Base-by-base conservation (phyloP, 2,113 vertebrate species). In the Forbesichthys papilliferus region DNA sequence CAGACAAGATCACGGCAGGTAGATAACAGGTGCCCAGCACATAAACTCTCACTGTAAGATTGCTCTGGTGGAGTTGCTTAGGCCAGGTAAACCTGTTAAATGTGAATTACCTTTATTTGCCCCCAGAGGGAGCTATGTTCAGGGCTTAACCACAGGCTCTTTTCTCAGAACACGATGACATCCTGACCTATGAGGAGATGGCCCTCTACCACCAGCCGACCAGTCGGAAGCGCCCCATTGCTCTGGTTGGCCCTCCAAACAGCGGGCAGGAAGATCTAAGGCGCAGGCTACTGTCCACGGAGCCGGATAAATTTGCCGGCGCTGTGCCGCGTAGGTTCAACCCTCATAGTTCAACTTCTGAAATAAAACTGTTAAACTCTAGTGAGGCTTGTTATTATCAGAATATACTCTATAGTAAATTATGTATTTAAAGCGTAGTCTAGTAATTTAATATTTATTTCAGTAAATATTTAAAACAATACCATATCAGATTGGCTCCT, bases 181-280 rank as follows among this genome's bases (percentile, higher is more conserved):
- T 97, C 84, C 78, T 96, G 91, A 98, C 96, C 60, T 99, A 99
- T 0, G 96, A 99, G 80, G 97, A 99, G 90, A 98, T 98, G 96
- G 96, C 96, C 0, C 94, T 98, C 18, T 99, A 97, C 84, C 96
- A 98, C 80, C 97, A 99, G 75, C 95, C 95, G 8, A 93, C 95
- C 64, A 96, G 95, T 72, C 92, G 95, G 61, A 99, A 97, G 65
- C 92, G 96, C 13, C 96, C 97, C 48, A 91, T 99, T 0, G 94
- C 96, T 48, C 91, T 99, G 76, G 94, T 99, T 0, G 96, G 96
- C 10, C 95, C 96, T 0, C 93, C 95, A 55, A 97, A 94, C 90
- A 96, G 96, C 0, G 96, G 97, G 1, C 96, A 98, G 14, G 95
- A 95, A 5, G 96, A 98, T 77, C 79, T 99, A 78, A 94, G 96